phyloP scores from a whole-genome alignment of 2,888 invertebrate species.

The Thelaira solivaga region DNA sequence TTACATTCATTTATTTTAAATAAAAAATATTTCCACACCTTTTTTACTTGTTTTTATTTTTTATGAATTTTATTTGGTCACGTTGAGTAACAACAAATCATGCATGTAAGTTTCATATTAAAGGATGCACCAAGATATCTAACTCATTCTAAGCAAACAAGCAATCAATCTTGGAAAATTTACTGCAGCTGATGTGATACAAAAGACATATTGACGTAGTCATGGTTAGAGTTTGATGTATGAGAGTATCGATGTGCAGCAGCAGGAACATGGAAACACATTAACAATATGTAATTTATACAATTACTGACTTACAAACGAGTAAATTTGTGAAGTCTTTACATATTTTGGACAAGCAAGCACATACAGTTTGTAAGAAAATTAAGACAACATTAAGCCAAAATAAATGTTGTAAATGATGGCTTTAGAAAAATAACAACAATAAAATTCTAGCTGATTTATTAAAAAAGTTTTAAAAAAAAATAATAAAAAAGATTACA shows the following conservation, averaged over 20 bases:
- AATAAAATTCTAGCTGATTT: too few relatives aligned
- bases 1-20: too few relatives aligned
- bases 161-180: conserved; percentile 45
- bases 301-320: not conserved
- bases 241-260: too few relatives aligned
- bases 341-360: not conserved
- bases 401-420: too few relatives aligned
- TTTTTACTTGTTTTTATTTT: too few relatives aligned
- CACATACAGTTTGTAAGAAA: not conserved
- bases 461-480: too few relatives aligned
- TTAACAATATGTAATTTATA: not conserved
- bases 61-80: not conserved
- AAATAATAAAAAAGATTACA: too few relatives aligned
- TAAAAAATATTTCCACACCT: too few relatives aligned
- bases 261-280: too few relatives aligned
- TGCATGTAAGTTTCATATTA: conserved; percentile 1
- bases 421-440: too few relatives aligned
- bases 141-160: conserved; percentile 16
- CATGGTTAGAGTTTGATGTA: conserved; percentile 1
- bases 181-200: not conserved
- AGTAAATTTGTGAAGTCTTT: not conserved
- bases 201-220: conserved; percentile 15
- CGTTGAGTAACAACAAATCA: not conserved
- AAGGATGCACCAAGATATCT: conserved; percentile 20
- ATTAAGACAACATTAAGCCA: not conserved